Evolutionary conservation across 2,888 invertebrate species (phyloP).

Genomic region (Drosophila tripunctata): DNA sequence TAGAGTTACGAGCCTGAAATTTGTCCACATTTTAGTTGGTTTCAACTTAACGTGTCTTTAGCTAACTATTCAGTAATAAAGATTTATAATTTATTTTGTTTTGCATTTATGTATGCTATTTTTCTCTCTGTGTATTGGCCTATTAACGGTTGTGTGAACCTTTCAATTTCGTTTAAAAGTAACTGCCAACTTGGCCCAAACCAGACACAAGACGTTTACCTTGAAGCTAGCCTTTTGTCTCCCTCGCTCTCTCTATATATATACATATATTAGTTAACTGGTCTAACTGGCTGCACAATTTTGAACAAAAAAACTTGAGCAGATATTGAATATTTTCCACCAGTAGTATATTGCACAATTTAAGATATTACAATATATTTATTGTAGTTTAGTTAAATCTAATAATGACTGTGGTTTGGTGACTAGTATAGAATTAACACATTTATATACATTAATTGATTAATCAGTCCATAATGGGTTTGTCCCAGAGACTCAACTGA

Average conservation of each 20-base stretch:
- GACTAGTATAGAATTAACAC: neutral
- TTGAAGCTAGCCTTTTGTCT: constrained; percentile 13
- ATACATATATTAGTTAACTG: too few relatives aligned
- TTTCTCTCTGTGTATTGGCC: neutral
- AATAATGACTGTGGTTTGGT: neutral
- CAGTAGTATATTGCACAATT: too few relatives aligned
- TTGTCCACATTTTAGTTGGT: too few relatives aligned
- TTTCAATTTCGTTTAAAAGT: neutral
- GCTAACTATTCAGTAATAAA: neutral
- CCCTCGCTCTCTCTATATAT: too few relatives aligned
- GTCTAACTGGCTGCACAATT: constrained; percentile 37
- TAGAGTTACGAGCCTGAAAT: too few relatives aligned
- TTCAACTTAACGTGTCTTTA: too few relatives aligned
- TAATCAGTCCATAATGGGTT: neutral
- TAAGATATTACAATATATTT: too few relatives aligned
- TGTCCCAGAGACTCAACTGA: constrained; percentile 92
- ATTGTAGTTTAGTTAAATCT: neutral
- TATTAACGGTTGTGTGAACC: neutral
- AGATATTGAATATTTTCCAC: too few relatives aligned
- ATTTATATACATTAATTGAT: neutral
- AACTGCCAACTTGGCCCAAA: constrained; percentile 3
- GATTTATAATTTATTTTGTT: neutral
- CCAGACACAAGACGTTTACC: constrained; percentile 26
- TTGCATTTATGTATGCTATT: neutral
- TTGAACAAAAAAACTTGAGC: too few relatives aligned